Evolutionary conservation across 2,113 vertebrate species (phyloP), one percentile per base, ranked within the genome.

Genomic region (Cheilinus undulatus): DNA sequence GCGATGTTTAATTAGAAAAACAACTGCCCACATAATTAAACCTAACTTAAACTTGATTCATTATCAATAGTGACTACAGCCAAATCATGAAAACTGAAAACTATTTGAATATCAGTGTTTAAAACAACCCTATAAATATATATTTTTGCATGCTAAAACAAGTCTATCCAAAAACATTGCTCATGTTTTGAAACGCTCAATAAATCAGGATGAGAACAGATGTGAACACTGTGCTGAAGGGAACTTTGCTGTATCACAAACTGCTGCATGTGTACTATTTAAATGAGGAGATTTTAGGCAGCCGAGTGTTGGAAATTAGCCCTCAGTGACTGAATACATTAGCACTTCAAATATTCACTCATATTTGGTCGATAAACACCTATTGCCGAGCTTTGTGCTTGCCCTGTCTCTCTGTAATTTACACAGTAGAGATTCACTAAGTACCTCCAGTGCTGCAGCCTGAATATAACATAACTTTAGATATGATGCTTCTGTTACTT

Each of bases 301-400:
- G 43, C 32, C 15, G 28, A 30, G 26, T 57, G 30, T 23, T 45
- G 50, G 27, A 63, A 57, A 65, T 52, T 24, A 43, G 10, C 69
- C 56, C 34, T 50, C 26, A 19, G 24, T 42, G 30, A 49, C 54
- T 53, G 62, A 63, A 83, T 74, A 43, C 45, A 76, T 67, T 70
- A 74, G 26, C 45, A 46, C 74, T 15, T 57, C 24, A 13, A 64
- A 64, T 49, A 48, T 57, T 58, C 36, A 42, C 24, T 53, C 48
- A 30, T 51, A 60, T 75, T 71, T 71, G 30, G 48, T 63, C 19
- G 22, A 50, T 61, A 69, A 54, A 76, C 28, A 34, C 46, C 19
- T n/a, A 45, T 45, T 45, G 49, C 8, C 22, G 19, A 6, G 10
- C 17, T 26, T 68, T 60, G 3, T 56, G 5, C 34, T 63, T 22